A percentile compares a stretch with the other conserved stretches of the same genome.
Evolutionary conservation across 2,797 vertebrate genomes (phyloP).

Genomic region (Arremon brunneinucha): DNA sequence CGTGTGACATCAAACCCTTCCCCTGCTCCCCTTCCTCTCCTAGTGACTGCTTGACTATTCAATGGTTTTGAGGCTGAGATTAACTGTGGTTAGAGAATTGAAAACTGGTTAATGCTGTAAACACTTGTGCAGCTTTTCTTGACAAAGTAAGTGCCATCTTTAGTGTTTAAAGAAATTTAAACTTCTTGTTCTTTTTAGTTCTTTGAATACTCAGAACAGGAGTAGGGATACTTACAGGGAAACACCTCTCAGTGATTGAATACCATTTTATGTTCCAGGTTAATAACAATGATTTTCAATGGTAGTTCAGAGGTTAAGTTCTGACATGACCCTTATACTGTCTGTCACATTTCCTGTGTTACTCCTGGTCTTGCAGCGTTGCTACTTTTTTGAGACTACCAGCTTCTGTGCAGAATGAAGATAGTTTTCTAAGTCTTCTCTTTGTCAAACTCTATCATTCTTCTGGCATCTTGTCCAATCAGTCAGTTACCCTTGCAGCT

Average conservation of each 20-base stretch:
- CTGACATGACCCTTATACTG: rapidly evolving
- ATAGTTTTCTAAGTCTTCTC: neutral
- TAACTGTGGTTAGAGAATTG: neutral
- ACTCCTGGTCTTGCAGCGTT: neutral
- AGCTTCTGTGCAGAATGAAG: neutral
- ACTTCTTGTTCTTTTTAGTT: neutral
- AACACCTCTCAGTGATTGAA: neutral
- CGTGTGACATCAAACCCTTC: neutral
- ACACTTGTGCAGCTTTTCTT: neutral
- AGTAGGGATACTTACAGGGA: neutral
- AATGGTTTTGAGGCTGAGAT: neutral
- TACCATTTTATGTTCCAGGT: neutral
- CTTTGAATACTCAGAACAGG: neutral
- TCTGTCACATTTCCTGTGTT: neutral
- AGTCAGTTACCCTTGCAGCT: neutral
- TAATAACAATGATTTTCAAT: neutral
- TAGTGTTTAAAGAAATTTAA: neutral
- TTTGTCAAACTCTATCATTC: neutral
- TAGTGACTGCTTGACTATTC: neutral
- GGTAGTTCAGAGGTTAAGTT: neutral
- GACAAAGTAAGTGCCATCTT: neutral
- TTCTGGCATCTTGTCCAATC: neutral
- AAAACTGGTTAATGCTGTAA: neutral
- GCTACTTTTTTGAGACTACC: neutral
- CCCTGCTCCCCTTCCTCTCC: neutral